A percentile compares a stretch with the other conserved stretches of the same genome.
These are phyloP conservation scores for Toxostoma redivivum DNA, from an alignment of 2,113 vertebrate species.

Conservation along the genomic window DNA sequence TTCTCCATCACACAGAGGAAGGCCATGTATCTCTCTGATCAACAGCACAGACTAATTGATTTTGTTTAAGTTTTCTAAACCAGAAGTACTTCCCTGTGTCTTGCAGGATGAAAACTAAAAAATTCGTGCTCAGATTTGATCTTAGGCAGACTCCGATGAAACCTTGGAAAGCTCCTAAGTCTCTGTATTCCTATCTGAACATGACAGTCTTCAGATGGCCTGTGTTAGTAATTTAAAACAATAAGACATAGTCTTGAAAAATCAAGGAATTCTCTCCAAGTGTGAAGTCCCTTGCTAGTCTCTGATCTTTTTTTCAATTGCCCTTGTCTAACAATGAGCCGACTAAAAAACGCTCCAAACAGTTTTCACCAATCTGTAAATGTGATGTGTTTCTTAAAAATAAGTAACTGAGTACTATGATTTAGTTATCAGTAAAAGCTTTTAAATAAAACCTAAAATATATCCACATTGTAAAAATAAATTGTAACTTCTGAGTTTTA, in stretches of 20 bases:
- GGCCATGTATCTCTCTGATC: neutral
- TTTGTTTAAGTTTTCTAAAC: neutral
- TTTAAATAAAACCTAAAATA: conserved; percentile 68
- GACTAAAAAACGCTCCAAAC: conserved; percentile 10
- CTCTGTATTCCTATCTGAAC: neutral
- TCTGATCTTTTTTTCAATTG: neutral
- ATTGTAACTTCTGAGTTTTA: conserved; percentile 45
- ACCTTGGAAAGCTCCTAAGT: neutral
- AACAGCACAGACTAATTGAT: neutral
- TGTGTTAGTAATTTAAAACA: neutral
- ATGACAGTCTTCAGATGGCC: neutral
- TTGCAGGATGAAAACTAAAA: neutral
- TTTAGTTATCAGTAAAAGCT: conserved; percentile 42
- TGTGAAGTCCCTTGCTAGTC: neutral
- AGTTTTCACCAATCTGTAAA: conserved; percentile 36
- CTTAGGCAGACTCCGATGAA: neutral
- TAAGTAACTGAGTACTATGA: neutral
- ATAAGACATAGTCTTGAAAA: neutral
- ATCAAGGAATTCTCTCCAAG: neutral
- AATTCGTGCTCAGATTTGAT: neutral
- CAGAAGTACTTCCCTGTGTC: neutral
- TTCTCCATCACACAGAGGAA: neutral
- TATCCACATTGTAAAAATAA: conserved; percentile 48
- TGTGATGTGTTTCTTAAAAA: conserved; percentile 45
- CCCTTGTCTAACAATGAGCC: neutral